phyloP scores from a whole-genome alignment of 2,113 vertebrate species.

The Semnornis frantzii region DNA sequence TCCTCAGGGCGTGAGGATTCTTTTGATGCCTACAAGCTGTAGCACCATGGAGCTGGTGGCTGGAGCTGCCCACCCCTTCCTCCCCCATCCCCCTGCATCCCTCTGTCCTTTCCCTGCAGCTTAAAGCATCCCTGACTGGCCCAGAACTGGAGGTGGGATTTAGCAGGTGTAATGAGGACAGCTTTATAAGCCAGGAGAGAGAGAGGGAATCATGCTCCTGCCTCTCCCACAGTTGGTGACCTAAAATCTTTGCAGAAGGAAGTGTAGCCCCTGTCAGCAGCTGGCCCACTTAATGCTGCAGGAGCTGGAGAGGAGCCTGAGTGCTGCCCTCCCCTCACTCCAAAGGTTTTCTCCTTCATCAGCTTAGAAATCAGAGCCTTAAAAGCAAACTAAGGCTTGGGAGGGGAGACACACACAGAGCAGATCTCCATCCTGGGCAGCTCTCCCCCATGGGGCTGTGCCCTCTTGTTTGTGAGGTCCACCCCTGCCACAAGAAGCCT shows the following conservation, averaged over 20 bases:
- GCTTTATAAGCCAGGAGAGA: rapidly evolving
- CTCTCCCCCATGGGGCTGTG: neutral
- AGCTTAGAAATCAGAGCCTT: neutral
- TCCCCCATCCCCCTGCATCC: neutral
- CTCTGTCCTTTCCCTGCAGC: neutral
- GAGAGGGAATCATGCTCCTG: neutral
- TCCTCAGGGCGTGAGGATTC: neutral
- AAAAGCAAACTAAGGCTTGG: neutral
- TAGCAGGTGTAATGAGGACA: neutral
- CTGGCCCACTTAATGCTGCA: rapidly evolving
- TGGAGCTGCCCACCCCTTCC: too few relatives aligned
- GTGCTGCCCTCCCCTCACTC: neutral
- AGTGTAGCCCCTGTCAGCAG: neutral
- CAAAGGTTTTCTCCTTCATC: neutral
- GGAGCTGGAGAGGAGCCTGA: neutral
- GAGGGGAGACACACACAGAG: too few relatives aligned
- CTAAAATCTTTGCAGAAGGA: neutral
- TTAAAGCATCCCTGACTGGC: rapidly evolving
- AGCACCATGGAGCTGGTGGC: neutral
- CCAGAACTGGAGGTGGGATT: neutral
- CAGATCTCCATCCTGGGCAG: neutral
- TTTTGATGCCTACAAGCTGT: neutral
- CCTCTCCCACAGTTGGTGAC: neutral
- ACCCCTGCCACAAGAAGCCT: neutral
- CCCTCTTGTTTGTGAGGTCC: neutral